These are phyloP conservation scores for Coendou prehensilis DNA, from an alignment of 2,797 vertebrate species.

Conservation along the genomic window DNA sequence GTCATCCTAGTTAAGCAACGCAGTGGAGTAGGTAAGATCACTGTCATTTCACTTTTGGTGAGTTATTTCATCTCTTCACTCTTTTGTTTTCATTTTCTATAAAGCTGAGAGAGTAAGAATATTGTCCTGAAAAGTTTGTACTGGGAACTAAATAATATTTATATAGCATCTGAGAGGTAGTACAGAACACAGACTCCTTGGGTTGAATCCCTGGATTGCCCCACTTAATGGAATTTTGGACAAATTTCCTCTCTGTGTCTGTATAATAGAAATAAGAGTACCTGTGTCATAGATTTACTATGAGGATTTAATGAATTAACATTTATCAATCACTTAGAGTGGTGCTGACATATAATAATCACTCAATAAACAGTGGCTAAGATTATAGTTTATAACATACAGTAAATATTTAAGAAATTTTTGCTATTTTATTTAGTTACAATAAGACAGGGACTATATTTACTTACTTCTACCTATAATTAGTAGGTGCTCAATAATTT, in stretches of 20 bases:
- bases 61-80: neutral
- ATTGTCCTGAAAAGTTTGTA: neutral
- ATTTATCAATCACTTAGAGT: neutral
- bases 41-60: neutral
- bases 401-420: conserved; percentile 7
- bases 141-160: conserved; percentile 1
- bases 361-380: conserved; percentile 36
- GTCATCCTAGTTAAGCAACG: conserved; percentile 8
- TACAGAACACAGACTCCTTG: neutral
- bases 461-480: neutral
- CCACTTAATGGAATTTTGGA: neutral
- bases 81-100: neutral
- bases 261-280: conserved; percentile 42
- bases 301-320: conserved; percentile 13
- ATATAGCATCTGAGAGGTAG: neutral
- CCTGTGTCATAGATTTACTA: conserved; percentile 13
- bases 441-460: neutral
- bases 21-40: neutral
- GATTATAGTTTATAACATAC: neutral
- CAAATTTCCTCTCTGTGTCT: conserved; percentile 1
- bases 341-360: neutral
- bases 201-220: neutral
- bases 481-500: neutral
- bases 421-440: conserved; percentile 17
- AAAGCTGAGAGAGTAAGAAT: conserved; percentile 9